phyloP scores from a whole-genome alignment of 1,140 invertebrate genomes.

The Drosophila setifemur region DNA sequence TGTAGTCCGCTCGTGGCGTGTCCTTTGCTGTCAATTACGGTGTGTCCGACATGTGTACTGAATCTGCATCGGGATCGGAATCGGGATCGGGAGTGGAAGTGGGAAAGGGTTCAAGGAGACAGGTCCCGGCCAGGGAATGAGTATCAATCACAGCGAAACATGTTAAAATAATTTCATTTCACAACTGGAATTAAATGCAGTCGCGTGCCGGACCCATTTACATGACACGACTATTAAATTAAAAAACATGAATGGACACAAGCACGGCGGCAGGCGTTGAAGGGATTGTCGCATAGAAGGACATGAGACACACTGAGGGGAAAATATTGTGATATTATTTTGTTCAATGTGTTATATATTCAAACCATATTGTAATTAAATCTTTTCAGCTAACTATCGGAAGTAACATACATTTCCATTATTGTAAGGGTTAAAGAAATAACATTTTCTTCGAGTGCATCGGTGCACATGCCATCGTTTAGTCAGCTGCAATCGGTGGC shows the following conservation, averaged over 20 bases:
- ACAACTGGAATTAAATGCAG: conserved; percentile 69
- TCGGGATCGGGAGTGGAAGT: too few relatives aligned
- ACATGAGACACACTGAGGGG: neutral
- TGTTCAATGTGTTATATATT: too few relatives aligned
- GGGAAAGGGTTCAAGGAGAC: neutral
- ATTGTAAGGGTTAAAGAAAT: too few relatives aligned
- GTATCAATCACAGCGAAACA: conserved; percentile 73
- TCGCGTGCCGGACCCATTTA: conserved; percentile 67
- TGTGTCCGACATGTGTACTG: conserved; percentile 61
- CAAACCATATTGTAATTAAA: too few relatives aligned
- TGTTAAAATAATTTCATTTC: conserved; percentile 74
- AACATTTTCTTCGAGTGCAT: neutral
- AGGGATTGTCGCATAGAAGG: neutral
- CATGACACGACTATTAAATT: conserved; percentile 80
- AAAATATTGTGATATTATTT: neutral
- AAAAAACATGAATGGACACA: conserved; percentile 69
- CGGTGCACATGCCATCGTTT: conserved; percentile 51
- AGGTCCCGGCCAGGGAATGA: conserved; percentile 2
- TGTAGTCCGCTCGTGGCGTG: conserved; percentile 42
- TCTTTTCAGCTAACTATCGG: too few relatives aligned
- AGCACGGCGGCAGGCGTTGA: conserved; percentile 7
- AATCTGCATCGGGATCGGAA: conserved; percentile 5
- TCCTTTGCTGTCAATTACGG: conserved; percentile 67
- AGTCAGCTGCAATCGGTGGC: conserved; percentile 46
- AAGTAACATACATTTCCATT: too few relatives aligned